These are phyloP conservation scores for Melospiza melodia DNA, from an alignment of 2,113 vertebrate species.

Conservation along the genomic window DNA sequence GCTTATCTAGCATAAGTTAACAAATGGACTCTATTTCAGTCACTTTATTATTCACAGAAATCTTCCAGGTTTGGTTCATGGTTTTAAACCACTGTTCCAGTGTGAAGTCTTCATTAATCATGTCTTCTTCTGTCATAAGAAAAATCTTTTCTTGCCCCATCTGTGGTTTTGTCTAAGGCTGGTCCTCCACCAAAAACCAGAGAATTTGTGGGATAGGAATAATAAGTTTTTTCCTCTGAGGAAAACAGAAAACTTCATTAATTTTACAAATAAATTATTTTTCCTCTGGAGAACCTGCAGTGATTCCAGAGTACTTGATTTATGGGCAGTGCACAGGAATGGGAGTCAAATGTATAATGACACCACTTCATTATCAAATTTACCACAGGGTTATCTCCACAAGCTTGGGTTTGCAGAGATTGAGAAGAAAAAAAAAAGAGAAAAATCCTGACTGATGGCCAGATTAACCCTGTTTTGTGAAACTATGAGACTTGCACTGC, in stretches of 20 bases:
- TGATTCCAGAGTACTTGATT: not conserved
- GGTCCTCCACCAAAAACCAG: not conserved
- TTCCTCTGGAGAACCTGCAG: not conserved
- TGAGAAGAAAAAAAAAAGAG: not conserved
- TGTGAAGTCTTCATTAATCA: not conserved
- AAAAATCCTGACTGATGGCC: not conserved
- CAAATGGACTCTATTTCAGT: not conserved
- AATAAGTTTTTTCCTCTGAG: not conserved
- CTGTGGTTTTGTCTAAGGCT: not conserved
- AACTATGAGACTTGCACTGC: not conserved
- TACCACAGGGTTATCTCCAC: not conserved
- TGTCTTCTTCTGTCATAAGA: not conserved
- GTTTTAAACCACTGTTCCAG: not conserved
- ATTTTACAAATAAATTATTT: not conserved
- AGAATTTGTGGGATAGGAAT: not conserved
- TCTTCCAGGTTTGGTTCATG: not conserved
- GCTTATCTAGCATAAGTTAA: not conserved
- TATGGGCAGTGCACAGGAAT: not conserved
- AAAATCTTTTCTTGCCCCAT: not conserved
- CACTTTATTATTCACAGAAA: not conserved
- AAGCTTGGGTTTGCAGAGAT: rapidly evolving
- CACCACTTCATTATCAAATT: not conserved
- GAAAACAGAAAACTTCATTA: not conserved
- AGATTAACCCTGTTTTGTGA: not conserved
- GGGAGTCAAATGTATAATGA: not conserved